phyloP scores from a whole-genome alignment of 2,888 invertebrate species.

The Neoitamus cyanurus region DNA sequence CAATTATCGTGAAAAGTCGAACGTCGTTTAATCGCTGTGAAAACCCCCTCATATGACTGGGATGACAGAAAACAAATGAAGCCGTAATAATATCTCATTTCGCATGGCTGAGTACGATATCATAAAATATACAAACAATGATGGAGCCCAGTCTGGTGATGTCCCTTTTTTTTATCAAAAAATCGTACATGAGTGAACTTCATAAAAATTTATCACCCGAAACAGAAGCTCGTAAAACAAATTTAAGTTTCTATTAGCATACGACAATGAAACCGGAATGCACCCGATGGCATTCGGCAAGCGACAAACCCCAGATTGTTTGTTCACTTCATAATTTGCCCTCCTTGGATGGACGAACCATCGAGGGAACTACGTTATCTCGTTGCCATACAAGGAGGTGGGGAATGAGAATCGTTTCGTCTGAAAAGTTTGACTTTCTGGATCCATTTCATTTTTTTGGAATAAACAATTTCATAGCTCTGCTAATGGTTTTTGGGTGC shows the following conservation, averaged over 20 bases:
- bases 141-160: background rate
- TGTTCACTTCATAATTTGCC: background rate
- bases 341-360: background rate
- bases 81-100: background rate
- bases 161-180: background rate
- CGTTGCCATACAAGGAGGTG: background rate
- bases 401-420: background rate
- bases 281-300: background rate
- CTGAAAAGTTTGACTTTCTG: slow-evolving; percentile 19
- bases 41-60: background rate
- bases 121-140: background rate
- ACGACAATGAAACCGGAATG: background rate
- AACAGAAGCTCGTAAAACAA: slow-evolving; percentile 28
- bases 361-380: background rate
- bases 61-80: background rate
- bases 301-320: background rate
- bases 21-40: background rate
- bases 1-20: background rate
- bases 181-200: background rate
- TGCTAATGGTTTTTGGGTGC: background rate
- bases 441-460: background rate
- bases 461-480: background rate
- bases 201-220: slow-evolving; percentile 33
- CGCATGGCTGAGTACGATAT: background rate
- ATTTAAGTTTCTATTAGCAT: slow-evolving; percentile 33